Base-by-base conservation (phyloP, 2,888 invertebrate species). In the Sinelater perroti region DNA sequence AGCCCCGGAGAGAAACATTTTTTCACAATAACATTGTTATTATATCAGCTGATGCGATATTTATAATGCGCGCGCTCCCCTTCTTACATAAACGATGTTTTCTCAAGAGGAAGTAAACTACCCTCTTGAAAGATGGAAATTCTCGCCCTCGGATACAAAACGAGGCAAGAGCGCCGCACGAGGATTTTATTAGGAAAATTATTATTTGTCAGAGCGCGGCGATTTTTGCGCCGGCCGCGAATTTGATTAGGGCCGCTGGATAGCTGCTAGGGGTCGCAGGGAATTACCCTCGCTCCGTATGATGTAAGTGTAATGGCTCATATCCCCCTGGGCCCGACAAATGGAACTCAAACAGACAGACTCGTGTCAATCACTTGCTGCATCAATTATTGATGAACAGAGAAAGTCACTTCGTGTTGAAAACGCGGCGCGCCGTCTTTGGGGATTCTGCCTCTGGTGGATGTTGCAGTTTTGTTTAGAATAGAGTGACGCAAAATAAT, bases 41-140 rank as follows among this genome's bases (percentile, higher is more conserved):
- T 55, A 33, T 50, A 55, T 55, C 49, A 60, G 31, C 45, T 55
- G 46, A 56, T 62, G 46, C 26, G 53, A 57, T 62, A 60, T 62
- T 62, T 57, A 62, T 62, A 57, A 50, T 42, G 50, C 47, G 42
- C 44, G 24, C 28, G 50, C 44, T 49, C 44, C 55, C 59, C 59
- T 50, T 50, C 52, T 53, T 42, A 52, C 26, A 55, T 61, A 61
- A 61, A 59, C 60, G 56, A 47, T 57, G 54, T 57, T 60, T 54
- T 59, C 62, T 59, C 62, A 40, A 53, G 62, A 57, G 62, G 46
- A 45, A 53, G 52, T 17, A 45, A 44, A 53, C 56, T 52, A 50
- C 59, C 51, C 52, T 56, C 56, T 42, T 46, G 51, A 56, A 56
- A 60, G 58, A 62, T 64, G 62, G 62, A 62, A 57, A 62, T 60